These are phyloP conservation scores for Ammospiza maritima DNA, from an alignment of 2,797 vertebrate species.

Conservation along the genomic window DNA sequence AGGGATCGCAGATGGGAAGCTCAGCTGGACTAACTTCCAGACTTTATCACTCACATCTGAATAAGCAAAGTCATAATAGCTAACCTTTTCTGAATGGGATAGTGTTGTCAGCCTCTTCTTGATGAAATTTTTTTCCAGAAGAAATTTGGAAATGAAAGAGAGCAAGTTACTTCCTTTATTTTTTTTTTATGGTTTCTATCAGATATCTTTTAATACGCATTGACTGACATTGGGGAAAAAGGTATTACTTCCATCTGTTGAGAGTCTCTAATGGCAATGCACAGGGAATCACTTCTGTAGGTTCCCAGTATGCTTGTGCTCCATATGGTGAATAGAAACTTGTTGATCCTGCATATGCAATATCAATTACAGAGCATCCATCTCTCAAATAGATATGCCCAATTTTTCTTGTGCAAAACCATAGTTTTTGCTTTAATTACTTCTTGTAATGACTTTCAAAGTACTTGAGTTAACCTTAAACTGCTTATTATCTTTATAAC, in stretches of 20 bases:
- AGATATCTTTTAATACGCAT: constrained; percentile 20
- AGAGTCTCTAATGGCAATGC: constrained; percentile 2
- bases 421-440: constrained; percentile 5
- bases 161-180: constrained; percentile 20
- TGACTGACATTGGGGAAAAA: not conserved
- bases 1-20: constrained; percentile 3
- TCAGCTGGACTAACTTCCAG: constrained; percentile 59
- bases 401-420: constrained; percentile 28
- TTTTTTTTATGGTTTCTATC: constrained; percentile 5
- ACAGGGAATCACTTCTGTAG: constrained; percentile 16
- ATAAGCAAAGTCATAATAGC: constrained; percentile 28
- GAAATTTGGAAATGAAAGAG: constrained; percentile 16
- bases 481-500: constrained; percentile 14
- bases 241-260: not conserved
- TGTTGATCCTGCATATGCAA: constrained; percentile 38
- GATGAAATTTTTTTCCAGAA: constrained; percentile 37
- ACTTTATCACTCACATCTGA: constrained; percentile 30
- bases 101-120: constrained; percentile 25
- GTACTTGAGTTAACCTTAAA: constrained; percentile 23
- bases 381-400: not conserved
- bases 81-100: not conserved
- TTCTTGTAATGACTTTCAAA: constrained; percentile 29
- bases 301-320: constrained; percentile 4
- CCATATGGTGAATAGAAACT: constrained; percentile 33
- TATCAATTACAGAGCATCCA: constrained; percentile 39